These are phyloP conservation scores for Andricus curvator DNA, from an alignment of 2,888 invertebrate species.

Conservation along the genomic window DNA sequence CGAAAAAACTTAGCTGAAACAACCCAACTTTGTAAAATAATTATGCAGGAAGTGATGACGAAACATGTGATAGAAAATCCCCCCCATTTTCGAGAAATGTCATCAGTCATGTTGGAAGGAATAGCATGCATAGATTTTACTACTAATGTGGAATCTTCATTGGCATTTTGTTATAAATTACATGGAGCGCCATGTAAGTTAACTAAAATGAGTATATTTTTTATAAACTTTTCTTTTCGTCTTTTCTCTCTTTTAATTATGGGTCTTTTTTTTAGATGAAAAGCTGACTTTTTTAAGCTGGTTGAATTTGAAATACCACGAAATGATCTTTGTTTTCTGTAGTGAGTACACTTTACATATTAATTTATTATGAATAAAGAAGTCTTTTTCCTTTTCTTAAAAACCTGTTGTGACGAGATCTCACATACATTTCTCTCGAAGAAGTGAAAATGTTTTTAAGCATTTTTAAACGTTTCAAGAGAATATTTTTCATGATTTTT, in stretches of 20 bases:
- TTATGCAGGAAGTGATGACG: slow-evolving; percentile 80
- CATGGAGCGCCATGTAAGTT: slow-evolving; percentile 10
- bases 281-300: slow-evolving; percentile 57
- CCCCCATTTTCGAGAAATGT: slow-evolving; percentile 82
- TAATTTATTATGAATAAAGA: neutral
- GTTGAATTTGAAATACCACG: slow-evolving; percentile 52
- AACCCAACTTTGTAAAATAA: slow-evolving; percentile 79
- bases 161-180: slow-evolving; percentile 71
- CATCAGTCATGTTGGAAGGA: slow-evolving; percentile 82
- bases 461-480: no score
- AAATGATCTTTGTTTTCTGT: slow-evolving; percentile 44
- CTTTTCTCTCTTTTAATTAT: neutral
- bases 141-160: slow-evolving; percentile 80
- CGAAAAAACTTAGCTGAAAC: slow-evolving; percentile 83
- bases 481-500: no score
- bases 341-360: slow-evolving; percentile 56
- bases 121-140: slow-evolving; percentile 83
- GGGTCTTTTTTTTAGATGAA: slow-evolving; percentile 61
- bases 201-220: neutral
- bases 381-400: no score
- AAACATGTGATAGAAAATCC: slow-evolving; percentile 82
- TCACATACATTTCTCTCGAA: no score
- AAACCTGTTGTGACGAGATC: no score
- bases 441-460: no score
- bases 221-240: neutral